Conservation (phyloP, 2,888 invertebrate species). For the Eristalis intricaria region DNA sequence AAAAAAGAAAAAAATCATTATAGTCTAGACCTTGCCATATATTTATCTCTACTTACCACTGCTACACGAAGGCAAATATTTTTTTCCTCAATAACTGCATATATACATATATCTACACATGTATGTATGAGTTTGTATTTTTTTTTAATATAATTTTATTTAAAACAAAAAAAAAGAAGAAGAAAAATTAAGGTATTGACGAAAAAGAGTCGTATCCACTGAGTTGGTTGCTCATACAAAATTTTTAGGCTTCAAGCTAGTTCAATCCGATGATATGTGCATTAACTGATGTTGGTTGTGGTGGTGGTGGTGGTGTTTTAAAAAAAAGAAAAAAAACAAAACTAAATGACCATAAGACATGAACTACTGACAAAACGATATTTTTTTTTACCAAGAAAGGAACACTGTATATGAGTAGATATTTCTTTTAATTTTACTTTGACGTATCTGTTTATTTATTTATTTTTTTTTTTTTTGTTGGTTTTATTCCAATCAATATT, state of each 20-base stretch:
- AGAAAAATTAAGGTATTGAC: too few relatives aligned
- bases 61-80: conserved; percentile 34
- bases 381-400: not conserved
- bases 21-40: conserved; percentile 68
- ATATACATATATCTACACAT: not conserved
- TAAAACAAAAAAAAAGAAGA: not conserved
- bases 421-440: conserved; percentile 1
- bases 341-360: not conserved
- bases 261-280: not conserved
- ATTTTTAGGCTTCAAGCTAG: not conserved
- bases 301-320: conserved; percentile 46
- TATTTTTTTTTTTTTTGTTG: too few relatives aligned
- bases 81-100: conserved; percentile 4
- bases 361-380: not conserved
- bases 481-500: not conserved
- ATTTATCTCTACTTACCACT: conserved; percentile 47
- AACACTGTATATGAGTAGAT: too few relatives aligned
- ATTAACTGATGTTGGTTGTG: conserved; percentile 2
- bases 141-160: conserved; percentile 3
- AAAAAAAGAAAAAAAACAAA: too few relatives aligned
- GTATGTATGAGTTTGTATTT: not conserved
- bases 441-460: conserved; percentile 26
- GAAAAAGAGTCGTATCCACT: too few relatives aligned
- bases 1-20: not conserved
- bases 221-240: not conserved